A percentile compares a stretch with the other conserved stretches of the same genome.
Evolutionary conservation across 2,888 invertebrate species (phyloP).

Genomic region (Drosophila paramelanica): DNA sequence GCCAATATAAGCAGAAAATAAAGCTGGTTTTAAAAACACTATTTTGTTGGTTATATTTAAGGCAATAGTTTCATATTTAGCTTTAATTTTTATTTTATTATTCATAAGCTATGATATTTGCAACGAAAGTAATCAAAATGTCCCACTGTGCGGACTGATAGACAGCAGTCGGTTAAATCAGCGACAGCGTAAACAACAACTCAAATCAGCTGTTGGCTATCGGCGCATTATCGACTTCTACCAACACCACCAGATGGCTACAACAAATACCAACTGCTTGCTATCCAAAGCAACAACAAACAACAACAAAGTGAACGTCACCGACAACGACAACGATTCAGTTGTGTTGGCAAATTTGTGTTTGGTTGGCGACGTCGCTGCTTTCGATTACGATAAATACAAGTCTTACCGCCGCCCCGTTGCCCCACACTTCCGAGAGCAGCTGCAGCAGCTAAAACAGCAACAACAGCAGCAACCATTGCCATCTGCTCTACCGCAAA

Average conservation of each 20-base stretch:
- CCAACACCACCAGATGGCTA: slow-evolving; percentile 24
- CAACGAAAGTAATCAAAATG: too few species aligned
- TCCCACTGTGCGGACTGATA: background rate
- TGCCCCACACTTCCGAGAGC: slow-evolving; percentile 4
- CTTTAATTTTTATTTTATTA: too few species aligned
- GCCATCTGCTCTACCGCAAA: slow-evolving; percentile 41
- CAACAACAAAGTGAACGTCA: slow-evolving; percentile 31
- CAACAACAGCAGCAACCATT: slow-evolving; percentile 1
- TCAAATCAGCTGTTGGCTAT: slow-evolving; percentile 48
- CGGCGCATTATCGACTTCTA: slow-evolving; percentile 8
- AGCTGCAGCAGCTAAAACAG: slow-evolving; percentile 1
- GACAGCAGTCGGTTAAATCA: background rate
- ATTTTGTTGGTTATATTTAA: too few species aligned
- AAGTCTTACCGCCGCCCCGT: slow-evolving; percentile 6
- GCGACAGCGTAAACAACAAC: slow-evolving; percentile 3
- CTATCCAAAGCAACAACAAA: slow-evolving; percentile 25
- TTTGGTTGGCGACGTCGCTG: slow-evolving; percentile 19
- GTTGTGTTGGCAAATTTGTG: slow-evolving; percentile 30
- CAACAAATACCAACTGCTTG: slow-evolving; percentile 4
- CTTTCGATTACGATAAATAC: slow-evolving; percentile 51
- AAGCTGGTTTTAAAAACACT: too few species aligned
- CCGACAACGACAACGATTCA: slow-evolving; percentile 17
- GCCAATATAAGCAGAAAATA: too few species aligned
- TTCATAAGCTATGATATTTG: too few species aligned
- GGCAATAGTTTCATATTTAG: too few species aligned